Percentiles rank a stretch among this genome's conserved stretches.
Conservation (phyloP, 2,113 vertebrate genomes). For the Crotophaga sulcirostris region DNA sequence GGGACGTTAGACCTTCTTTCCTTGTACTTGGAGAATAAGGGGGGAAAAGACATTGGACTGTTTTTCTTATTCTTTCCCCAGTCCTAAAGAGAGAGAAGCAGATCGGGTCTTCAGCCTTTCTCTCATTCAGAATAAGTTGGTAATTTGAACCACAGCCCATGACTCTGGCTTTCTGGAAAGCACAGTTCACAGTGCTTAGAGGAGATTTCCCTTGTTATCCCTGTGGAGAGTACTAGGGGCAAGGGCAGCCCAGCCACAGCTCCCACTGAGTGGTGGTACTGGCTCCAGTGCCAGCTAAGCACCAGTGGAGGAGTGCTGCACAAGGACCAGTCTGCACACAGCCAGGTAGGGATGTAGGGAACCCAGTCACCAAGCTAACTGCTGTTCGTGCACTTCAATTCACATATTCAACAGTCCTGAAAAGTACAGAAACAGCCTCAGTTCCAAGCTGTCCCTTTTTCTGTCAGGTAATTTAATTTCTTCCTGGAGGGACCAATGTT, state of each 20-base stretch:
- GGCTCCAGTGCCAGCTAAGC: neutral
- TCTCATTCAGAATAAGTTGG: neutral
- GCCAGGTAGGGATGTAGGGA: neutral
- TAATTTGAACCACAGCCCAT: neutral
- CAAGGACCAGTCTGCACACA: neutral
- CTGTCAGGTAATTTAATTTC: slow-evolving; percentile 67
- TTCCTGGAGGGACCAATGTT: slow-evolving; percentile 62
- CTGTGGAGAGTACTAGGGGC: neutral
- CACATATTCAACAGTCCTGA: slow-evolving; percentile 33
- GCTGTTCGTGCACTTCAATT: slow-evolving; percentile 34
- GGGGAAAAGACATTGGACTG: neutral
- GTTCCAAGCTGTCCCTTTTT: slow-evolving; percentile 58
- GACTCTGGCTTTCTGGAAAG: neutral
- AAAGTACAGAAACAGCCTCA: slow-evolving; percentile 43
- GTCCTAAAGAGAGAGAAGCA: neutral
- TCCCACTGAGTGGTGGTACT: neutral
- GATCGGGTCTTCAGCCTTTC: neutral
- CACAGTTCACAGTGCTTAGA: neutral
- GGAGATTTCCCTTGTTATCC: neutral
- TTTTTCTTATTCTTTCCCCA: neutral
- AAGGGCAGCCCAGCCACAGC: neutral
- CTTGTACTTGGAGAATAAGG: neutral
- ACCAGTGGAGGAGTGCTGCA: neutral
- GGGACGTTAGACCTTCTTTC: neutral
- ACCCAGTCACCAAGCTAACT: slow-evolving; percentile 22